Percentiles rank a stretch among this genome's conserved stretches.
phyloP scores from a whole-genome alignment of 2,797 vertebrate genomes.

The Bovichtus diacanthus region DNA sequence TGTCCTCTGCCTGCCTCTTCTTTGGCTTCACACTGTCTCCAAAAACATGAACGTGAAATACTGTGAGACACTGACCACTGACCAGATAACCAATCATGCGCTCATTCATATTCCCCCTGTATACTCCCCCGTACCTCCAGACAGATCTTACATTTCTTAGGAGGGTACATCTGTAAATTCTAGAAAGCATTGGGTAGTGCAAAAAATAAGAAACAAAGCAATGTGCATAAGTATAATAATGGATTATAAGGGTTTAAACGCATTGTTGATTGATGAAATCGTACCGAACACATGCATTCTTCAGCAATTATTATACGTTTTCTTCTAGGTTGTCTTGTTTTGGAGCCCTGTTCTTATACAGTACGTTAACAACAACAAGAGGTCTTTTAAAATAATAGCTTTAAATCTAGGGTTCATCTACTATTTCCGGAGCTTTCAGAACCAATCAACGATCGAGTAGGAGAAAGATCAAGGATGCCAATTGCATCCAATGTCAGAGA shows the following conservation, averaged over 20 bases:
- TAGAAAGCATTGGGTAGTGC: background rate
- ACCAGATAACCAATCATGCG: conserved; percentile 23
- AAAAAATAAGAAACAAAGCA: background rate
- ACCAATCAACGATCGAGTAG: too few relatives aligned
- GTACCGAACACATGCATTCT: background rate
- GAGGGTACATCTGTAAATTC: conserved; percentile 16
- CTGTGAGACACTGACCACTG: conserved; percentile 23
- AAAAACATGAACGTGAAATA: conserved; percentile 29
- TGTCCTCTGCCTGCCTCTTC: background rate
- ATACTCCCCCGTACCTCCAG: background rate
- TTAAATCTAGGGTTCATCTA: background rate
- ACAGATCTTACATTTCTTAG: conserved; percentile 10
- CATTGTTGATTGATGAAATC: background rate
- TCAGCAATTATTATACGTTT: background rate
- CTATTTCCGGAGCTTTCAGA: background rate
- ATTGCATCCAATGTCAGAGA: background rate
- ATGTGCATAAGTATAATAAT: background rate
- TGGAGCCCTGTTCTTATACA: background rate
- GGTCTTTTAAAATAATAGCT: too few relatives aligned
- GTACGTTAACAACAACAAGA: background rate
- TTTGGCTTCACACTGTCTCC: conserved; percentile 22
- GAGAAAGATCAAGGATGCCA: background rate
- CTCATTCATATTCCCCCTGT: conserved; percentile 13
- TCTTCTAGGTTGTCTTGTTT: background rate
- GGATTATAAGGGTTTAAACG: background rate